Evolutionary conservation across 2,797 vertebrate genomes (phyloP).

Genomic region (Tangara arthus): DNA sequence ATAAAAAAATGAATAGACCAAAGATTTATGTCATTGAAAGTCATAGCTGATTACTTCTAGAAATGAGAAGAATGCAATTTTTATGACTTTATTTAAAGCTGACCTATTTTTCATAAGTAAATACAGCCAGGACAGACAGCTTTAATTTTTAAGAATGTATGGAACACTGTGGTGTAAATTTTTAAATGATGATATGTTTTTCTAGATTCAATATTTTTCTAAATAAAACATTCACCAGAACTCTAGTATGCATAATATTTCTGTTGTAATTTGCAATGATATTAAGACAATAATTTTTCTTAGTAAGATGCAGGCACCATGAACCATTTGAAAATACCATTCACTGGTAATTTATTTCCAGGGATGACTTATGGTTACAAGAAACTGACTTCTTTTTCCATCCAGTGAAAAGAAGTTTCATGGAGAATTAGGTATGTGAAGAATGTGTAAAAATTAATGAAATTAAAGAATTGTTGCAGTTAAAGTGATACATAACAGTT

Average conservation of each 20-base stretch:
- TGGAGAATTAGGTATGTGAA: background rate
- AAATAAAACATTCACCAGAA: constrained; percentile 34
- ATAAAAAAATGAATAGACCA: constrained; percentile 63
- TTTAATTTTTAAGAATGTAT: constrained; percentile 73
- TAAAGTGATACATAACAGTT: background rate
- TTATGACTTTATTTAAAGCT: constrained; percentile 74
- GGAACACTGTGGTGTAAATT: constrained; percentile 31
- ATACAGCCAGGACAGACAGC: constrained; percentile 44
- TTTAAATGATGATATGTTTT: constrained; percentile 46
- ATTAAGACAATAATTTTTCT: constrained; percentile 35
- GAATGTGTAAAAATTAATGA: background rate
- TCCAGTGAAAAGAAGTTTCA: background rate
- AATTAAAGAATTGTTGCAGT: background rate
- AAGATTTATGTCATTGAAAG: constrained; percentile 72
- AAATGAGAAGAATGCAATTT: constrained; percentile 75
- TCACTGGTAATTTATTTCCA: constrained; percentile 10
- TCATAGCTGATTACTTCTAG: constrained; percentile 74
- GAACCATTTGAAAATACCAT: constrained; percentile 5
- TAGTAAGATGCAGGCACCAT: background rate
- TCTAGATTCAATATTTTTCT: constrained; percentile 55
- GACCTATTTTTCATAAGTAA: constrained; percentile 70
- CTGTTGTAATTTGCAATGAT: constrained; percentile 31
- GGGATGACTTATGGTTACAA: background rate
- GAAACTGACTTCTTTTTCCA: background rate
- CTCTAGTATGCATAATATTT: constrained; percentile 14